A percentile compares a stretch with the other conserved stretches of the same genome.
Conservation (phyloP, 2,113 vertebrate genomes). For the Cynoglossus semilaevis region DNA sequence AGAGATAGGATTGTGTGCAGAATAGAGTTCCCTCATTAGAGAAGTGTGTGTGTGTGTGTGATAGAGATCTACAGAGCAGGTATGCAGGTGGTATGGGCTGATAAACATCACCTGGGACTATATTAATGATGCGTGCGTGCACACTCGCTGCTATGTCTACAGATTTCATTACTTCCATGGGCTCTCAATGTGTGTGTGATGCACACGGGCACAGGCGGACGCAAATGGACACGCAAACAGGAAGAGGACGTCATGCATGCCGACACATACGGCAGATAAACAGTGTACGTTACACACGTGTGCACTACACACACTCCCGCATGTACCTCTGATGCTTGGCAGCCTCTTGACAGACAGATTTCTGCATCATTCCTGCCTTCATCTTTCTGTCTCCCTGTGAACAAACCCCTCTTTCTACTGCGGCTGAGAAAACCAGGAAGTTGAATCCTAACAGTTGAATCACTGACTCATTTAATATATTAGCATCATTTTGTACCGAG, state of each 20-base stretch:
- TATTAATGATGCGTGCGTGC: slow-evolving; percentile 37
- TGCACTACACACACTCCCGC: slow-evolving; percentile 20
- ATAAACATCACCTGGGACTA: slow-evolving; percentile 56
- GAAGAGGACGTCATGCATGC: slow-evolving; percentile 7
- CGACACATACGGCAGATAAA: slow-evolving; percentile 21
- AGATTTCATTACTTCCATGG: slow-evolving; percentile 43
- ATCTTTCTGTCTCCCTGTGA: slow-evolving; percentile 1
- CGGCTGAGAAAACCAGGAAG: no score
- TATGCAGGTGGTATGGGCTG: slow-evolving; percentile 24
- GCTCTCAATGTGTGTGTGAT: neutral
- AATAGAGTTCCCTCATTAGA: slow-evolving; percentile 30
- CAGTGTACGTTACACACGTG: slow-evolving; percentile 9
- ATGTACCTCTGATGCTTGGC: slow-evolving; percentile 39
- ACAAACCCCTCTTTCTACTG: neutral
- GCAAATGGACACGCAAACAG: neutral
- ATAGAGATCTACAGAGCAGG: slow-evolving; percentile 51
- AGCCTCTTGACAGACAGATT: slow-evolving; percentile 59
- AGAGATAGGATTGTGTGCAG: slow-evolving; percentile 56
- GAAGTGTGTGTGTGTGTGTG: slow-evolving; percentile 42
- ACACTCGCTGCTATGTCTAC: slow-evolving; percentile 20
- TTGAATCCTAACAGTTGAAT: no score
- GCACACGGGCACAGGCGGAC: neutral
- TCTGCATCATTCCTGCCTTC: slow-evolving; percentile 20
- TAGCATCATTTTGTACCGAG: no score
- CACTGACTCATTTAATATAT: no score